Evolutionary conservation across 2,888 invertebrate genomes (phyloP).

Genomic region (Physocephala rufipes): DNA sequence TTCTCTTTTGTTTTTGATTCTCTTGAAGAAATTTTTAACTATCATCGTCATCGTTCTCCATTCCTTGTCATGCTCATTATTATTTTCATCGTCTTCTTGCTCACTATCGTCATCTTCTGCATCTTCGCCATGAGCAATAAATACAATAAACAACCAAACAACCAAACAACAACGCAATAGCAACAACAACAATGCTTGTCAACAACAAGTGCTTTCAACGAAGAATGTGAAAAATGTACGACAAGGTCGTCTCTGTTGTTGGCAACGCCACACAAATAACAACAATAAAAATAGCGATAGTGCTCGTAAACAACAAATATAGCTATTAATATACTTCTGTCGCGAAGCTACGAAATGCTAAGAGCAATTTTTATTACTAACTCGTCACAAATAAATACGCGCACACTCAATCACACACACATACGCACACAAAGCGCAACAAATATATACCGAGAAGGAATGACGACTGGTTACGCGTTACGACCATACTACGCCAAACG

Average conservation of each 20-base stretch:
- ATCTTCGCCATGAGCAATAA: neutral
- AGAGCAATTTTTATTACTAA: neutral
- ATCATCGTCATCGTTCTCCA: neutral
- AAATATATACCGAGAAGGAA: neutral
- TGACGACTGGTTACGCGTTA: neutral
- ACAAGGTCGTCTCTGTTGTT: constrained; percentile 56
- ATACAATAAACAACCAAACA: too few relatives aligned
- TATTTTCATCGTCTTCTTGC: neutral
- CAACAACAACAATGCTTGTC: constrained; percentile 24
- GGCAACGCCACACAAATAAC: constrained; percentile 46
- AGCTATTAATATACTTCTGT: neutral
- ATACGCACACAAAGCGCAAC: neutral
- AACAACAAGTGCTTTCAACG: constrained; percentile 45
- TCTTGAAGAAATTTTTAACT: neutral
- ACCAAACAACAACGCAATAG: constrained; percentile 36
- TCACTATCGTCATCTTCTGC: neutral
- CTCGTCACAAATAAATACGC: neutral
- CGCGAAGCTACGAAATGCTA: too few relatives aligned
- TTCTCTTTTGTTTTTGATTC: constrained; percentile 7
- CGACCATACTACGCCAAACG: neutral
- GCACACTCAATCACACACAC: neutral
- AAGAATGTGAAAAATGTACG: constrained; percentile 59
- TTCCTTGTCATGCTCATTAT: neutral
- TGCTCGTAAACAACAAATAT: neutral
- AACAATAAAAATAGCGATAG: neutral